A percentile compares a stretch with the other conserved stretches of the same genome.
These are phyloP conservation scores for Drosophila elegans DNA, from an alignment of 1,140 invertebrate species.

Conservation along the genomic window DNA sequence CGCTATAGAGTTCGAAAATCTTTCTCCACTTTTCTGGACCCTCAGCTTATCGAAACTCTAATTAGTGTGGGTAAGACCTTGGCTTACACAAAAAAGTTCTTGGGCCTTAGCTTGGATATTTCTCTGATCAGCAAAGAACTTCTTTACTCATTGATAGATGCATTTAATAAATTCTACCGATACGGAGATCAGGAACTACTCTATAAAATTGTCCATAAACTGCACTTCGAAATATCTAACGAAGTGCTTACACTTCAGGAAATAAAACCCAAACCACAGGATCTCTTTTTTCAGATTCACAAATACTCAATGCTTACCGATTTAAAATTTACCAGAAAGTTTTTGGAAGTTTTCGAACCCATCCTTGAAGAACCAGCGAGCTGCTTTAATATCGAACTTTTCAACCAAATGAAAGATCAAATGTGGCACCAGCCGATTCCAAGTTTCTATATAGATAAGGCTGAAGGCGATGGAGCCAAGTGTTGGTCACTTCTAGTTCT, in stretches of 20 bases:
- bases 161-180: not conserved
- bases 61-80: slow-evolving; percentile 28
- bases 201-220: not conserved
- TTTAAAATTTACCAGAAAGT: slow-evolving; percentile 18
- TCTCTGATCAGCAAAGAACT: not conserved
- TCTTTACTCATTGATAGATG: not conserved
- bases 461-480: not conserved
- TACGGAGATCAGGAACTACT: slow-evolving; percentile 18
- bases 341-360: slow-evolving; percentile 41
- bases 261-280: not conserved
- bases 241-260: slow-evolving; percentile 1
- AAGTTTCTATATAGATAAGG: slow-evolving; percentile 27
- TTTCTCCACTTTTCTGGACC: slow-evolving; percentile 24
- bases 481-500: slow-evolving; percentile 54
- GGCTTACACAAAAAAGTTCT: slow-evolving; percentile 1
- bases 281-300: slow-evolving; percentile 34
- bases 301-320: slow-evolving; percentile 52
- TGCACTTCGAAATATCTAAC: slow-evolving; percentile 25
- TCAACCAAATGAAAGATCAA: slow-evolving; percentile 29
- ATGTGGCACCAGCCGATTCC: not conserved
- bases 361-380: slow-evolving; percentile 20
- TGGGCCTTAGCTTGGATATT: slow-evolving; percentile 1
- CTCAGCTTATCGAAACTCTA: slow-evolving; percentile 1
- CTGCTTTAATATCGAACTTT: slow-evolving; percentile 4
- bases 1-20: slow-evolving; percentile 16